Base-by-base conservation (phyloP, 2,888 invertebrate genomes). In the Caenorhabditis sp. region DNA sequence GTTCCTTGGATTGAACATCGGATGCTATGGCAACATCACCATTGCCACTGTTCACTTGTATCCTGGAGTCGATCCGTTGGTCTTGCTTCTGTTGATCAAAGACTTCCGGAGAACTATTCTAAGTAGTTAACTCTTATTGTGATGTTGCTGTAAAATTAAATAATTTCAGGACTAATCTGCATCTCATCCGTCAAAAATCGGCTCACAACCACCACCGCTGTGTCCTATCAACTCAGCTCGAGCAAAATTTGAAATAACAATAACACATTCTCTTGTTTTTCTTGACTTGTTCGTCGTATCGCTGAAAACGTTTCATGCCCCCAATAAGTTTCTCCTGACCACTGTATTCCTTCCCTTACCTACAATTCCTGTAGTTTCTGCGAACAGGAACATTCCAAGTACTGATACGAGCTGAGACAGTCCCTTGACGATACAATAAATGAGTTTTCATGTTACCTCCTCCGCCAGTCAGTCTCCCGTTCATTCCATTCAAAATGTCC, bases 51-150 rank as follows among this genome's bases (percentile, higher is more conserved):
- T 65, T 2, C 70, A 65, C 18, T 22, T 79, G 20, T 79, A 79
- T 13, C 78, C 78, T 18, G 78, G 58, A 40, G 64, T 79, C 20
- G 78, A 79, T 18, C 78, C 78, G 9, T n/a, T 79, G 8, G 65
- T 79, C 11, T 28, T 70, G 1, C 20, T 79, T 1, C 50, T 79
- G 9, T 20, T 79, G 0, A 79, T 79, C 24, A 56, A 44, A 26
- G 78, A 79, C 44, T 79, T 79, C 51, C 22, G 70, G 37, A 35
- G 11, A 15, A 65, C 78, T 1, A 4, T 70, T 18, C 11, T 79
- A 3, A 58, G 78, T 79, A 22, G 78, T 26, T 18, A 9, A 2
- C 13, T 2, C 13, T 13, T 18, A 37, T n/a, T n/a, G n/a, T n/a
- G n/a, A n/a, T n/a, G n/a, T n/a, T n/a, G n/a, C n/a, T n/a, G n/a